phyloP scores from a whole-genome alignment of 2,888 invertebrate genomes.

The Ernsta delagoae region DNA sequence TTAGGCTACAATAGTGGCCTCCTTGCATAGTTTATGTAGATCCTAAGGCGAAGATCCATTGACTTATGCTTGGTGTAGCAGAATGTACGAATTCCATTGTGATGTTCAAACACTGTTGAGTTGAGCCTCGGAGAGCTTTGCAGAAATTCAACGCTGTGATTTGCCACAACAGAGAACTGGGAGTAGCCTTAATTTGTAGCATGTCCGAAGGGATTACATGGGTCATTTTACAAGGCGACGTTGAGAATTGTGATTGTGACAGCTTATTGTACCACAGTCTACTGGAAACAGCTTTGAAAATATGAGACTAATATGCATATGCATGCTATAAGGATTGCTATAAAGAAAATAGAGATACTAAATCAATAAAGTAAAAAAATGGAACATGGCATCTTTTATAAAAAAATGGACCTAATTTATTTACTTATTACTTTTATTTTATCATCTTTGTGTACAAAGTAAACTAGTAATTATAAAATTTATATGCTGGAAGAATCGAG shows the following conservation, averaged over 20 bases:
- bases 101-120: not conserved
- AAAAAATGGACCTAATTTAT: no score
- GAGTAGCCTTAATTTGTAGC: constrained; percentile 1
- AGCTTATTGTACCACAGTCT: not conserved
- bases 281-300: not conserved
- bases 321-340: no score
- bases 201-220: not conserved
- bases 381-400: no score
- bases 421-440: no score
- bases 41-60: constrained; percentile 3
- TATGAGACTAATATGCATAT: not conserved
- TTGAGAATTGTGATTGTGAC: not conserved
- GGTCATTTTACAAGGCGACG: not conserved
- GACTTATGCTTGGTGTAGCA: constrained; percentile 7
- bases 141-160: constrained; percentile 1
- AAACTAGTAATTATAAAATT: no score
- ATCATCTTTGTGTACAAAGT: no score
- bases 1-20: not conserved
- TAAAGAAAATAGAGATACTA: not conserved
- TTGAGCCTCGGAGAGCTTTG: not conserved
- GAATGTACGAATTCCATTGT: constrained; percentile 2
- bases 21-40: constrained; percentile 2
- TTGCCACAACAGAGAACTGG: not conserved
- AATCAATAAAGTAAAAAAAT: not conserved
- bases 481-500: no score